phyloP scores from a whole-genome alignment of 2,113 vertebrate genomes.

The Cyprinodon brontotheroides region DNA sequence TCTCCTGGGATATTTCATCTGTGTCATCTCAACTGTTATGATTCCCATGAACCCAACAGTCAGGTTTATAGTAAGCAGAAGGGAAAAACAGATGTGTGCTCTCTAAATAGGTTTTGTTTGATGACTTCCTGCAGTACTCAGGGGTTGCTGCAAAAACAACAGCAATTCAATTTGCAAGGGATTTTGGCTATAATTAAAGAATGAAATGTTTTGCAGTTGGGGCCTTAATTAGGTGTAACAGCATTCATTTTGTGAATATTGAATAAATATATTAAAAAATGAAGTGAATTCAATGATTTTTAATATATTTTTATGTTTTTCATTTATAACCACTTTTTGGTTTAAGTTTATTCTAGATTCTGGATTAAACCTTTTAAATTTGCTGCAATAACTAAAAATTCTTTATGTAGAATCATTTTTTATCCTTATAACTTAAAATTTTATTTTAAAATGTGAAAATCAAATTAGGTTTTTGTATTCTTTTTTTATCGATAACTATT shows the following conservation, averaged over 20 bases:
- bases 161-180: background rate
- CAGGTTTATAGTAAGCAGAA: constrained; percentile 30
- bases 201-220: background rate
- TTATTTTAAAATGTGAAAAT: too few species aligned
- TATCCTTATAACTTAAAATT: too few species aligned
- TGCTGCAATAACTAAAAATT: too few species aligned
- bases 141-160: background rate
- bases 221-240: background rate
- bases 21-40: constrained; percentile 66
- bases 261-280: too few species aligned
- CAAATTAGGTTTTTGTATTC: too few species aligned
- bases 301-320: too few species aligned
- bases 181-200: background rate
- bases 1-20: constrained; percentile 57
- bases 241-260: background rate
- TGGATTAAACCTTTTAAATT: too few species aligned
- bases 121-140: constrained; percentile 12
- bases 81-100: constrained; percentile 35
- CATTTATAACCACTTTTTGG: too few species aligned
- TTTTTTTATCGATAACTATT: too few species aligned
- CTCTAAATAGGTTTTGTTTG: constrained; percentile 47
- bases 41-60: constrained; percentile 72
- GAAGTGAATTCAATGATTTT: too few species aligned
- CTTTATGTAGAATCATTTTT: too few species aligned
- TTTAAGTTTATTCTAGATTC: too few species aligned